Conservation (phyloP, 2,113 vertebrate genomes). For the Erythrolamprus reginae region DNA sequence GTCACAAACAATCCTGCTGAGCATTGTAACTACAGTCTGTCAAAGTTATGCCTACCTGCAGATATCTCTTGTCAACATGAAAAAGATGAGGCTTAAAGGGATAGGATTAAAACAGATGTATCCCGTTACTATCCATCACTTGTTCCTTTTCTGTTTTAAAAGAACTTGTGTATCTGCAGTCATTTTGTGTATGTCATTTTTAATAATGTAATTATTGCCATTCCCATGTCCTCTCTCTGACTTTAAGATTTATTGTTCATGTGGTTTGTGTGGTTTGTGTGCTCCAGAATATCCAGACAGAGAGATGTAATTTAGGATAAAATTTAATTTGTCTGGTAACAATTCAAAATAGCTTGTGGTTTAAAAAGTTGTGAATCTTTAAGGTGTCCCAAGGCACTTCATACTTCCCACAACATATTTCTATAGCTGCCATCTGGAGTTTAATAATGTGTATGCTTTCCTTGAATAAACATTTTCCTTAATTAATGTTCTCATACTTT, state of each 20-base stretch:
- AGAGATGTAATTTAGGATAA: neutral
- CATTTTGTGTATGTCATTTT: neutral
- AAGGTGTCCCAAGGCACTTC: neutral
- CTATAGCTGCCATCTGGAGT: neutral
- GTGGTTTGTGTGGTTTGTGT: neutral
- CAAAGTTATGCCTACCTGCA: neutral
- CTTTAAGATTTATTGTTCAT: neutral
- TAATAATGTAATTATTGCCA: neutral
- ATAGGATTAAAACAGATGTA: neutral
- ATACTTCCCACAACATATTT: neutral
- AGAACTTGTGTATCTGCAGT: neutral
- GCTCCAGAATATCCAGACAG: neutral
- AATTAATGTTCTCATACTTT: neutral
- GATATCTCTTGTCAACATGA: neutral
- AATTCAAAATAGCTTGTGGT: neutral
- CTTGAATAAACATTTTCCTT: no score
- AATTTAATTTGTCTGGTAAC: neutral
- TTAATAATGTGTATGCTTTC: neutral
- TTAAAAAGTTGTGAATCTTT: neutral
- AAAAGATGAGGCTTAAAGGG: neutral
- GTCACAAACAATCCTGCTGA: neutral
- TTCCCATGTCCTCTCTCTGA: neutral
- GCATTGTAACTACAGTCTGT: neutral
- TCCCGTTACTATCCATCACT: neutral
- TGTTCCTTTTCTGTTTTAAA: neutral